These are phyloP conservation scores for Scolanthus callimorphus DNA, from an alignment of 92 coral and sea anemone genomes.

Conservation along the genomic window DNA sequence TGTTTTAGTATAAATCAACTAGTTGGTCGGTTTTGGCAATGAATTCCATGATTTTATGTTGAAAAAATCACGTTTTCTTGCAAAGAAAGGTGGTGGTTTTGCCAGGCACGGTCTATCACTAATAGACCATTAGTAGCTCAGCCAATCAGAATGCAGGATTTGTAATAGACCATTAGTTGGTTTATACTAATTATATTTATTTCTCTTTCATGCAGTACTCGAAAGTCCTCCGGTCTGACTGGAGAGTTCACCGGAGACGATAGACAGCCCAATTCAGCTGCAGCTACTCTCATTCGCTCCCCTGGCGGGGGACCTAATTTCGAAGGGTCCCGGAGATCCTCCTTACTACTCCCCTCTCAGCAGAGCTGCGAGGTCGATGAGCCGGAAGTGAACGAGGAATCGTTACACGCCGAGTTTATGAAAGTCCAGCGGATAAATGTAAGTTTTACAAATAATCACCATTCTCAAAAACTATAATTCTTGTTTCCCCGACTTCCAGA, in stretches of 20 bases:
- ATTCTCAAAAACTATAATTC: background rate
- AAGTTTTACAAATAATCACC: slow-evolving; percentile 9
- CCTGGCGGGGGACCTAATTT: slow-evolving; percentile 13
- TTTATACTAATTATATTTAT: too few species aligned
- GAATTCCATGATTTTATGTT: too few species aligned
- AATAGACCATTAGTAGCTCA: too few species aligned
- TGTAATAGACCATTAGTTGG: too few species aligned
- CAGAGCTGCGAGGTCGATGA: slow-evolving; percentile 85
- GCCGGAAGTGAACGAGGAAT: slow-evolving; percentile 54
- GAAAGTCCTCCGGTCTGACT: slow-evolving; percentile 14
- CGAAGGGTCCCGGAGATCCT: slow-evolving; percentile 34
- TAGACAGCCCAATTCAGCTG: slow-evolving; percentile 1
- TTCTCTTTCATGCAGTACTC: background rate
- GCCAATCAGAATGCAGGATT: too few species aligned
- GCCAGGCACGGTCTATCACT: too few species aligned
- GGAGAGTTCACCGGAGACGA: slow-evolving; percentile 11
- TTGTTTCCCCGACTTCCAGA: background rate
- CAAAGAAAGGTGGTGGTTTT: too few species aligned
- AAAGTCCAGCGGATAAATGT: slow-evolving; percentile 60
- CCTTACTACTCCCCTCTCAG: slow-evolving; percentile 62
- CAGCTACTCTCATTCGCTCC: slow-evolving; percentile 21
- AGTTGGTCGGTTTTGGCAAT: too few species aligned
- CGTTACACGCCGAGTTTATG: slow-evolving; percentile 62
- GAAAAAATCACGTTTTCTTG: too few species aligned
- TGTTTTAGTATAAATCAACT: too few species aligned